Base-by-base conservation (phyloP, 2,888 invertebrate genomes). In the Chrysina gloriosa region DNA sequence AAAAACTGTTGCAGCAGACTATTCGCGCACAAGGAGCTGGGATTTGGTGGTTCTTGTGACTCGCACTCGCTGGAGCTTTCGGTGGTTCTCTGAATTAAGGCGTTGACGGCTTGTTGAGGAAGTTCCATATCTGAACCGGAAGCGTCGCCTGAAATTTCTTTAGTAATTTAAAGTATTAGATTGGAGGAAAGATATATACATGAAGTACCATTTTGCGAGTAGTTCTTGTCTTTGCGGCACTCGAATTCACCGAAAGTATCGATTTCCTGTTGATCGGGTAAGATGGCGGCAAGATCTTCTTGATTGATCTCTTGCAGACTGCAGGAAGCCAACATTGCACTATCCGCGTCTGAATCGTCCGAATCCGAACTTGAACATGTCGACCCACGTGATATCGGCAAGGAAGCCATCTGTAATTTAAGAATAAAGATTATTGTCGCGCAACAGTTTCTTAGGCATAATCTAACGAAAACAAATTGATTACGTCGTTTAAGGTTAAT, bases 1-100 rank as follows among this genome's bases (percentile, higher is more conserved):
- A 90, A 93, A 77, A 94, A 94, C 78, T 94, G 92, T 78, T 93
- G 93, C 69, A 94, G 81, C 70, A 94, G 81, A 64, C 90, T 90
- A 11, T 92, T 77, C 4, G 76, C 75, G 91, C 69, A 92, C 89
- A 79, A 92, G 91, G 77, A 89, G 89, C 11, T 72, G 11, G 76
- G 75, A 71, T 82, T 83, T 25, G 80, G 78, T 0, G 82, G 79
- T 61, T 87, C 86, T 70, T 88, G 85, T 65, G 84, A 85, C 78
- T 92, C 92, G 68, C 89, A 91, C 79, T 92, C 92, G 1, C 91
- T 92, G 34, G 91, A 89, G 42, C 90, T 90, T 64, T 90, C 91
- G 2, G 89, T 89, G 3, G 92, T 90, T 70, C 92, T 85, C 78
- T 92, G 91, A 70, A 93, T 92, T 54, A 92, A 89, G 14, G 91